phyloP scores from a whole-genome alignment of 2,888 invertebrate genomes.

The Acrocera orbiculus region DNA sequence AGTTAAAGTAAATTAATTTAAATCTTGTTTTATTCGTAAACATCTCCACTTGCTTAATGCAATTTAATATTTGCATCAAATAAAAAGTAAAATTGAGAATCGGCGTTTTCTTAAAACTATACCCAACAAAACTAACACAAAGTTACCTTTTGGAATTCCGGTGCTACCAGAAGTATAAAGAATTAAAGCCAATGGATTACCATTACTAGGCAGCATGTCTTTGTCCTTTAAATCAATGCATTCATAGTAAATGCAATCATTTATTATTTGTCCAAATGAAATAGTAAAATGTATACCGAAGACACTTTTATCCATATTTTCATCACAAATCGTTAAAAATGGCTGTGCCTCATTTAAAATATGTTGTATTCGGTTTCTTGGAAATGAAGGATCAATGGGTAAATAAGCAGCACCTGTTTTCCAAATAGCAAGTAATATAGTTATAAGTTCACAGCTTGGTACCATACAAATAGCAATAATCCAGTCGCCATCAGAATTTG shows the following conservation, averaged over 20 bases:
- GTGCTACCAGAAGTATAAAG: constrained; percentile 77
- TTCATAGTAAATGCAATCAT: constrained; percentile 19
- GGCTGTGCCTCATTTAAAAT: constrained; percentile 61
- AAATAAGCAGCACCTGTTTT: constrained; percentile 73
- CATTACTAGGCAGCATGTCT: constrained; percentile 25
- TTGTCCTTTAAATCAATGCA: constrained; percentile 23
- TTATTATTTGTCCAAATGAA: constrained; percentile 19
- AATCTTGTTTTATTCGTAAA: too few species aligned
- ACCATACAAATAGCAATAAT: constrained; percentile 65
- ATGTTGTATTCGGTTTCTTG: constrained; percentile 52
- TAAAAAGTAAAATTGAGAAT: too few species aligned
- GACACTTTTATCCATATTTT: constrained; percentile 21
- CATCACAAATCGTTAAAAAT: constrained; percentile 43
- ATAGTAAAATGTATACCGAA: constrained; percentile 20
- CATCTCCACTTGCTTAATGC: too few species aligned
- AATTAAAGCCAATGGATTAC: constrained; percentile 22
- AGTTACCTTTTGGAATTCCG: constrained; percentile 67
- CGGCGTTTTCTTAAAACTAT: too few species aligned
- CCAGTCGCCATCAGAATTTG: constrained; percentile 49
- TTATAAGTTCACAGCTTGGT: constrained; percentile 51
- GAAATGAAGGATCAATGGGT: constrained; percentile 58
- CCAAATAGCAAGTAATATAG: constrained; percentile 53
- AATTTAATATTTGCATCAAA: too few species aligned
- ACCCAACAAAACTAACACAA: too few species aligned
- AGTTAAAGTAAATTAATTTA: too few species aligned